Conservation (phyloP, 64 coral and sea anemone genomes). For the Stylophora pistillata region DNA sequence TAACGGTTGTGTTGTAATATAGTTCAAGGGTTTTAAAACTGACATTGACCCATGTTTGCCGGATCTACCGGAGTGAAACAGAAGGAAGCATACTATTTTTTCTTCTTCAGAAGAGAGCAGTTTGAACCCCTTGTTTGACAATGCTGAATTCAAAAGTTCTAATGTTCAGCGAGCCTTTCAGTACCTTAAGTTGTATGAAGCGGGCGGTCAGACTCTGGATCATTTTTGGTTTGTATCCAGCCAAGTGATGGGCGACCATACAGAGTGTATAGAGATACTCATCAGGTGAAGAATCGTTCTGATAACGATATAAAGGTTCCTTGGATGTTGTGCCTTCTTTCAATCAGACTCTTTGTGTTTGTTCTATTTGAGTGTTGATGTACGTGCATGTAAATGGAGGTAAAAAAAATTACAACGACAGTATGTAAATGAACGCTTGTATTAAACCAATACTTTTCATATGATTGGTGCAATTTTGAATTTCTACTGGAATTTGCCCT, state of each 20-base stretch:
- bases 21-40: no score
- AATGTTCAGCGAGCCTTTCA: slow-evolving; percentile 75
- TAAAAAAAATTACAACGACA: no score
- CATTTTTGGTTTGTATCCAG: slow-evolving; percentile 34
- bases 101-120: background rate
- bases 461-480: no score
- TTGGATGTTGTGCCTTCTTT: no score
- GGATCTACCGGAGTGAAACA: background rate
- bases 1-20: no score
- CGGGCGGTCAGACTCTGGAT: slow-evolving; percentile 38
- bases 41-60: no score
- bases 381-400: no score
- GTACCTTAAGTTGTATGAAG: slow-evolving; percentile 58
- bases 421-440: no score
- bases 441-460: no score
- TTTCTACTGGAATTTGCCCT: no score
- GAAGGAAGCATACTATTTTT: background rate
- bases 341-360: no score
- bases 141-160: slow-evolving; percentile 53
- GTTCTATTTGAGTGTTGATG: no score
- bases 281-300: slow-evolving; percentile 16
- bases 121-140: slow-evolving; percentile 58
- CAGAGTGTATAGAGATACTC: slow-evolving; percentile 47
- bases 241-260: slow-evolving; percentile 35
- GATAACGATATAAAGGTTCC: background rate